Percentiles rank a stretch among this genome's conserved stretches.
phyloP scores from a whole-genome alignment of 2,113 vertebrate genomes.

The Butorides virescens region DNA sequence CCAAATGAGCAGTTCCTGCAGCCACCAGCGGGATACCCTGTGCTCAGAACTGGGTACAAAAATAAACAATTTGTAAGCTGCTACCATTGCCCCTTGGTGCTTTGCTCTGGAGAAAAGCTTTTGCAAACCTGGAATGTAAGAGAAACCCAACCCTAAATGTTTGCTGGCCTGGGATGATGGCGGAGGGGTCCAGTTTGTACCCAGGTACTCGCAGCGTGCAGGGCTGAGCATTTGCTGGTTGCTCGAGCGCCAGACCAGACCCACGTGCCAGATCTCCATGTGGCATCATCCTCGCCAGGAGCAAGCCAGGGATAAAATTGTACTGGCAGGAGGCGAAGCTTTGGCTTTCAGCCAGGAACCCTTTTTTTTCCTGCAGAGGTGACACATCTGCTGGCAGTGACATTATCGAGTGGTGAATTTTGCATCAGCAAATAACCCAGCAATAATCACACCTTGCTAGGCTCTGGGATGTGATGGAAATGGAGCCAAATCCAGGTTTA shows the following conservation, averaged over 20 bases:
- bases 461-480: not conserved
- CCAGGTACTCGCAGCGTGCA: fast-evolving
- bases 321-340: not conserved
- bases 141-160: fast-evolving
- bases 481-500: not conserved
- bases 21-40: fast-evolving
- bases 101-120: not conserved
- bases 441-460: not conserved
- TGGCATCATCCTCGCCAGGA: not conserved
- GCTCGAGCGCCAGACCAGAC: not conserved
- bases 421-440: not conserved
- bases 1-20: fast-evolving
- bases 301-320: not conserved
- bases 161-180: fast-evolving
- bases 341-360: not conserved
- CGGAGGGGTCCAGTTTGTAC: fast-evolving
- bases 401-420: not conserved
- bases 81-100: fast-evolving
- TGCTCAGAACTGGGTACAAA: fast-evolving
- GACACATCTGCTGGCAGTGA: not conserved
- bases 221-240: not conserved
- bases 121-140: fast-evolving
- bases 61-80: fast-evolving
- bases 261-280: not conserved
- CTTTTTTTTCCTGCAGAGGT: not conserved